phyloP scores from a whole-genome alignment of 2,888 invertebrate genomes.

The Deroplatys truncata region DNA sequence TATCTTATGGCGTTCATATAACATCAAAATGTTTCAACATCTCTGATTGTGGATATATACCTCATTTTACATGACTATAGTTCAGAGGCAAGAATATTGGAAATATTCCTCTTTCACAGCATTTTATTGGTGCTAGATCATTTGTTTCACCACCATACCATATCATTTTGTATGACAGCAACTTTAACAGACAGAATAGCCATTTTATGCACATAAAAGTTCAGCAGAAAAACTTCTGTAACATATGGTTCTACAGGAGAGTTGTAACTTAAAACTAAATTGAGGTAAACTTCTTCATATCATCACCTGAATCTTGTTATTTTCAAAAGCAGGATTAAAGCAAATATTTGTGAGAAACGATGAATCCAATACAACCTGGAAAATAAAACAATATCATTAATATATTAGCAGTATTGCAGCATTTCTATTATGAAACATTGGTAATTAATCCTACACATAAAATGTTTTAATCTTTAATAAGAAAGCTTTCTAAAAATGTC shows the following conservation, averaged over 20 bases:
- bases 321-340: conserved; percentile 6
- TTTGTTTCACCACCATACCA: background rate
- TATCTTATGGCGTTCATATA: background rate
- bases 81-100: background rate
- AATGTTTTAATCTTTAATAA: too few species aligned
- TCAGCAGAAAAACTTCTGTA: background rate
- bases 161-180: background rate
- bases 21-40: background rate
- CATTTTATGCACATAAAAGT: background rate
- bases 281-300: background rate
- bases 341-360: conserved; percentile 21
- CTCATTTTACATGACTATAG: background rate
- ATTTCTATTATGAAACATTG: background rate
- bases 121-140: background rate
- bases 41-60: background rate
- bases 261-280: background rate
- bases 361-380: conserved; percentile 27
- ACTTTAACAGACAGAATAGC: background rate
- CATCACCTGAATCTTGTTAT: conserved; percentile 14
- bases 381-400: background rate
- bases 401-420: background rate
- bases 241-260: background rate
- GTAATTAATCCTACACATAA: background rate
- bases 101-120: background rate
- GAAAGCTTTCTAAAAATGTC: too few species aligned